Base-by-base conservation (phyloP, 2,797 vertebrate species). In the Furcifer pardalis region DNA sequence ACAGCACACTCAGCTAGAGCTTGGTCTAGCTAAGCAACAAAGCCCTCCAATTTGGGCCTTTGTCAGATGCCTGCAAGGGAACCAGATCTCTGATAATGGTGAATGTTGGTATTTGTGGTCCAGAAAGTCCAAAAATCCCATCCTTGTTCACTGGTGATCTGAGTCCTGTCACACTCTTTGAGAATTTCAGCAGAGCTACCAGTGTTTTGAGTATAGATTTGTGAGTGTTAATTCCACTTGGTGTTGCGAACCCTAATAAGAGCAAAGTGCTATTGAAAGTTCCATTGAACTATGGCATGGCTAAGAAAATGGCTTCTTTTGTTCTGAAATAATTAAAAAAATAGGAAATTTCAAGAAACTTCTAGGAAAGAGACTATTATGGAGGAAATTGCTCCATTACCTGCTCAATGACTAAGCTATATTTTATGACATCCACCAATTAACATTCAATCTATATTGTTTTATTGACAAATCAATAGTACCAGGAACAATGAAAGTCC, bases 311-410 rank as follows among this genome's bases (percentile, higher is more conserved):
- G 30, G 8, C 72, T 71, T 65, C 32, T 84, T 79, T 77, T 78
- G 69, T 72, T 78, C 59, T 78, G 42, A 79, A 69, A 72, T 78
- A 72, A 72, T 69, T n/a, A n/a, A 42, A 46, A 27, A 79, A 78
- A 71, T 12, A 17, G 23, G 2, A 52, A 79, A 25, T 4, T 77
- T 63, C 78, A 30, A 60, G 66, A 72, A 6, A 37, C 46, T n/a
- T 2, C 13, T 74, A 63, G 42, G 9, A 68, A 46, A 63, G 19
- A 49, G 68, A 12, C 59, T 49, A 17, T 79, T 72, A 46, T 32
- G 15, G 40, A 79, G 13, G 25, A 78, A 84, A 78, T 71, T 35
- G 6, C 46, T 71, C 2, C 7, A 46, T n/a, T 62, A 44, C 19
- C 46, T 40, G 78, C 35, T 60, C 49, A 71, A 46, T 23, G 46